These are phyloP conservation scores for Pterocles burchelli DNA, from an alignment of 2,113 vertebrate genomes.

Conservation along the genomic window DNA sequence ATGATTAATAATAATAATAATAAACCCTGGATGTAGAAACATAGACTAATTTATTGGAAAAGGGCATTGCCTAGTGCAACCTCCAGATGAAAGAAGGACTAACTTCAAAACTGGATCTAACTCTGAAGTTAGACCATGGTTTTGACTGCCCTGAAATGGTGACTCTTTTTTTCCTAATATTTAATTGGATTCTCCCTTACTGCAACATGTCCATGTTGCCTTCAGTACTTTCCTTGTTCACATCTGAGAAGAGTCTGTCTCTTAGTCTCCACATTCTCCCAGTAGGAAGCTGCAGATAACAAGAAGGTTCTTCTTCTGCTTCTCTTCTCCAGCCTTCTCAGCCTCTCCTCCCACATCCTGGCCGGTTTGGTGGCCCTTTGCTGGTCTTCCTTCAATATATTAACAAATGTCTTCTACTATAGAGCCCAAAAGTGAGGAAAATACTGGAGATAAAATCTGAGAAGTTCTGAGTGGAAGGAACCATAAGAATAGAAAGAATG, in stretches of 20 bases:
- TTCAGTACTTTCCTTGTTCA: neutral
- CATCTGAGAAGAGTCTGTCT: neutral
- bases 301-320: neutral
- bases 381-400: neutral
- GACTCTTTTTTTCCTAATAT: neutral
- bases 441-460: neutral
- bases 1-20: neutral
- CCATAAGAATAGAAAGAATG: neutral
- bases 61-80: neutral
- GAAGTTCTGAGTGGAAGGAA: neutral
- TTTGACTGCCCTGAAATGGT: neutral
- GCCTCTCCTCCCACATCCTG: neutral
- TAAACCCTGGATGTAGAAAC: neutral
- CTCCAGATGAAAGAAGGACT: neutral
- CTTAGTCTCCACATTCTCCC: neutral
- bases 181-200: neutral
- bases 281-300: neutral
- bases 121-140: neutral
- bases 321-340: neutral
- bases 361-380: neutral
- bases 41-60: neutral
- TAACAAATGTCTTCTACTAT: neutral
- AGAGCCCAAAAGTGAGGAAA: neutral
- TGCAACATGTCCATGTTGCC: neutral
- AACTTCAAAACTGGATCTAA: neutral